Evolutionary conservation across 2,888 invertebrate species (phyloP), one percentile per base, ranked within the genome.

Genomic region (Dysmachus trigonus): DNA sequence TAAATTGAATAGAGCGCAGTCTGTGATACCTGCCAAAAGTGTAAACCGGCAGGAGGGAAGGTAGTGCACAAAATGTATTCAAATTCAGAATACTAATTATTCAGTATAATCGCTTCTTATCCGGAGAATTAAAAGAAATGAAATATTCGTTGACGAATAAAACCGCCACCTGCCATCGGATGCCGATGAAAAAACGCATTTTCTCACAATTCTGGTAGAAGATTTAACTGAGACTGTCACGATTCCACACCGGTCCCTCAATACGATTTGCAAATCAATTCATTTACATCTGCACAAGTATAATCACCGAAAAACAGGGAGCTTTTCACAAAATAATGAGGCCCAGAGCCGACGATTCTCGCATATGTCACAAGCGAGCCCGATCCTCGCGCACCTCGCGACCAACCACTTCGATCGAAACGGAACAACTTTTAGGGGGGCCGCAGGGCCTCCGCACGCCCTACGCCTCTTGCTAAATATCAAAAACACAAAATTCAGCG

Each of bases 301-400:
- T n/a, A 53, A 81, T 79, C 30, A 81, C 31, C 33, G 33, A 62
- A 31, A 38, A 81, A 62, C 30, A 53, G 27, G 35, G 33, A 33
- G 31, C 15, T 81, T 81, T 51, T 47, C 79, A 53, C 53, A 81
- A 81, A n/a, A 31, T 30, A 51, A 51, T 51, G 79, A 51, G 47
- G 27, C 22, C 30, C 35, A 47, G 47, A 81, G n/a, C 33, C 81
- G 62, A 81, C 53, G 27, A 62, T 13, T 33, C 38, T 41, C 81
- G 31, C 81, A 81, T 53, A 62, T 81, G 53, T 81, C 53, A 53
- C 62, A 31, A 47, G 41, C 15, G 27, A 13, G 22, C 41, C 38
- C 38, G 35, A 31, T 76, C 47, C 30, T 73, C 62, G 62, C 62
- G 62, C 62, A 62, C 27, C 62, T n/a, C n/a, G 10, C 62, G 27